Base-by-base conservation (phyloP, 1,140 invertebrate species). In the Marisa cornuarietis region DNA sequence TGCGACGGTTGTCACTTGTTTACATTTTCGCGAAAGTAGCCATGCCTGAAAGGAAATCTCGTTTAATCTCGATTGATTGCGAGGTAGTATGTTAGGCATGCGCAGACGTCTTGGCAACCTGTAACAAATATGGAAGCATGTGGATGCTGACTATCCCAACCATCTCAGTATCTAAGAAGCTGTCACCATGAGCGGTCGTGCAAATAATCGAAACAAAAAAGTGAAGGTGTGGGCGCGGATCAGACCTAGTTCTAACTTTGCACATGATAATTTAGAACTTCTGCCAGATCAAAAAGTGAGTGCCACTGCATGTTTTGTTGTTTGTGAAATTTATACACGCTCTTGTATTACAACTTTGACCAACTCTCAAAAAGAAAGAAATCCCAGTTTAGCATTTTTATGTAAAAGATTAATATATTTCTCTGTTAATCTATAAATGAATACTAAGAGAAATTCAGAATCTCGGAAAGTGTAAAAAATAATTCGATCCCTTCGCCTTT, bases 211-310 rank as follows among this genome's bases (percentile, higher is more conserved):
- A 75, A 84, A 83, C 68, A 88, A 85, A 51, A 87, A 90, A 81
- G 90, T 91, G 51, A 86, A 88, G 81, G 90, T 91, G 24, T 91
- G 88, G 88, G 86, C 88, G 18, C 84, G 91, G 73, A 87, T 87
- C 65, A 84, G 89, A 85, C 90, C 91, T 16, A 91, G 89, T 52
- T 54, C 90, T 58, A 84, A 90, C 26, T 91, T 91, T 87, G 89
- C 90, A 13, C 82, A 87, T 80, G 88, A 90, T 63, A 87, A 87
- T 79, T 81, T 91, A 26, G 87, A 91, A 74, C 76, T 91, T 26
- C 78, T 87, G 42, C 81, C 82, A 20, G 90, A 91, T 87, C 83
- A 83, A 51, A 90, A 86, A 85, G 90, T 91, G 86, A 76, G 72
- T 68, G 24, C 22, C 51, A 42, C 31, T 42, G n/a, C n/a, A n/a